Evolutionary conservation across 2,113 vertebrate species (phyloP).

Genomic region (Beaufortia kweichowensis): DNA sequence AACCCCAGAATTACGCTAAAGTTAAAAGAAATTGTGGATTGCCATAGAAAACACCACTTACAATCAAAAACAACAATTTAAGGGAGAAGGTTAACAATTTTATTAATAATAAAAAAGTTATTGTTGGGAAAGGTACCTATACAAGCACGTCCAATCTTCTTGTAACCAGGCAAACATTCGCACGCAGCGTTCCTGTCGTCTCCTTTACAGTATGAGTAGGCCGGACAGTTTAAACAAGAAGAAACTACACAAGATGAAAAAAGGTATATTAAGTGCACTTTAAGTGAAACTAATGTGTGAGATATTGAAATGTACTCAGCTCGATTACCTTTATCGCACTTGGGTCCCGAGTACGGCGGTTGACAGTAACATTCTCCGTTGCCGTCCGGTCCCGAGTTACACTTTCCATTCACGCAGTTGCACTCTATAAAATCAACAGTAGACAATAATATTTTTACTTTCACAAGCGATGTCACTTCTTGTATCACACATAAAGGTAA

Average conservation of each 20-base stretch:
- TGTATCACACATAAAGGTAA: neutral
- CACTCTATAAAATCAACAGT: conserved; percentile 73
- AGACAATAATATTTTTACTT: neutral
- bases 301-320: neutral
- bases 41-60: no score
- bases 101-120: no score
- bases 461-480: no score
- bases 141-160: conserved; percentile 58
- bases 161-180: conserved; percentile 80
- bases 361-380: conserved; percentile 85
- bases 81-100: no score
- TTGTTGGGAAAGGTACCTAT: conserved; percentile 57
- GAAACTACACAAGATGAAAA: conserved; percentile 73
- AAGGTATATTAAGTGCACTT: neutral
- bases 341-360: conserved; percentile 84
- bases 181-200: conserved; percentile 63
- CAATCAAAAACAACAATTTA: no score
- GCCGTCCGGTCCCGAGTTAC: conserved; percentile 75
- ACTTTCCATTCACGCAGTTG: conserved; percentile 82
- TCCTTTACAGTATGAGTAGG: conserved; percentile 78
- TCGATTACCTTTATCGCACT: conserved; percentile 83
- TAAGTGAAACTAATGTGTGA: no score
- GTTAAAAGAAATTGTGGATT: no score
- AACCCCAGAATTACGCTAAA: no score
- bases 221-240: conserved; percentile 75